Conservation (phyloP, 35 echinoderm and acorn worm species). For the Ophiothrix spiculata region DNA sequence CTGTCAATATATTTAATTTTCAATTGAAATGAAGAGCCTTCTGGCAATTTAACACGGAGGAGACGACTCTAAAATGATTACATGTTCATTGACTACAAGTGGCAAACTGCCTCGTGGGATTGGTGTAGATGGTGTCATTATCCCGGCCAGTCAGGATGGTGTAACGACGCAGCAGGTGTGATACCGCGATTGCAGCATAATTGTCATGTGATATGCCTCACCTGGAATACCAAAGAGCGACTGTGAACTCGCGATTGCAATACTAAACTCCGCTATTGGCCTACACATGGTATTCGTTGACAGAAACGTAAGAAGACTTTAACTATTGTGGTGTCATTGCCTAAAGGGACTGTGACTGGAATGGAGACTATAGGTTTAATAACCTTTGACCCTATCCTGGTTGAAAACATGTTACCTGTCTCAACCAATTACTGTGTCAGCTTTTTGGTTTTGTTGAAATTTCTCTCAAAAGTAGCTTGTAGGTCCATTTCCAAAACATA, state of each 20-base stretch:
- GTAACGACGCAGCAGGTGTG: conserved; percentile 2
- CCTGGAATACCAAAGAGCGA: not conserved
- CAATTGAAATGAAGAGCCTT: not conserved
- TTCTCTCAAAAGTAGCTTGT: too few species aligned
- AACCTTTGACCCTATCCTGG: too few species aligned
- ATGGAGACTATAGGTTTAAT: too few species aligned
- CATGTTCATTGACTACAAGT: not conserved
- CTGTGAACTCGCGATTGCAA: not conserved
- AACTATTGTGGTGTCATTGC: too few species aligned
- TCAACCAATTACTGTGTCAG: too few species aligned
- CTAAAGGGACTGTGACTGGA: too few species aligned
- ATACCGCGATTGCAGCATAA: not conserved
- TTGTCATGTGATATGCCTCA: not conserved
- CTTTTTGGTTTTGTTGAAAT: too few species aligned
- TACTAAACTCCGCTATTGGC: not conserved
- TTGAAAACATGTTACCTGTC: too few species aligned
- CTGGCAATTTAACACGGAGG: not conserved
- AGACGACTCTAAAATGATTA: not conserved
- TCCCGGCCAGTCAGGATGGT: not conserved
- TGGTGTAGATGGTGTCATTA: not conserved
- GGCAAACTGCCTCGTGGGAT: not conserved
- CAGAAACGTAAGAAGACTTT: too few species aligned
- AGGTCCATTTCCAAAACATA: too few species aligned
- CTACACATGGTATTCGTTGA: not conserved
- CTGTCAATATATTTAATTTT: conserved; percentile 1